Percentiles rank a stretch among this genome's conserved stretches.
phyloP scores from a whole-genome alignment of 2,888 invertebrate genomes.

The Tribolium freemani region DNA sequence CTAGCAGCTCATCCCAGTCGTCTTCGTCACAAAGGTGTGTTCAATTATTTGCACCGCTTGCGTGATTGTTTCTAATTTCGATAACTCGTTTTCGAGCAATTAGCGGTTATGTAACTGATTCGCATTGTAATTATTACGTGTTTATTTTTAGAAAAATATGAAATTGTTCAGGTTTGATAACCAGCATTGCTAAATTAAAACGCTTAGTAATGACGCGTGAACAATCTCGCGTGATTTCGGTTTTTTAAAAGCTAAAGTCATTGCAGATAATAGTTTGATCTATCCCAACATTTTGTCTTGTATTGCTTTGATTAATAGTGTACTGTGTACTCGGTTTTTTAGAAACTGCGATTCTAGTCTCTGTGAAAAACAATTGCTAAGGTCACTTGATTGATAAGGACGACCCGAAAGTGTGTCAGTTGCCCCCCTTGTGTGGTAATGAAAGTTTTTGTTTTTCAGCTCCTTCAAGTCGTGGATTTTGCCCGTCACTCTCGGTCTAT shows the following conservation, averaged over 20 bases:
- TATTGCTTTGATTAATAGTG: not conserved
- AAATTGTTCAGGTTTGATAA: not conserved
- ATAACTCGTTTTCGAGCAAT: not conserved
- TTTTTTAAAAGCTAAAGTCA: not conserved
- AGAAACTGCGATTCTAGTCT: too few relatives aligned
- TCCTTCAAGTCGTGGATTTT: slow-evolving; percentile 75
- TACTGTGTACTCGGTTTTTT: not conserved
- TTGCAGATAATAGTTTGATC: not conserved
- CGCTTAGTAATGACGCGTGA: not conserved
- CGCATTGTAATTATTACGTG: not conserved
- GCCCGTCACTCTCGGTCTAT: slow-evolving; percentile 74
- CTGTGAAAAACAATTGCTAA: not conserved
- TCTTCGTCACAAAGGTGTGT: slow-evolving; percentile 49
- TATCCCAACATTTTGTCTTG: not conserved
- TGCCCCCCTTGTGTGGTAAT: not conserved
- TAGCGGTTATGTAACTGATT: not conserved
- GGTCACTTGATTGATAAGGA: not conserved
- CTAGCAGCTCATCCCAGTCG: slow-evolving; percentile 39
- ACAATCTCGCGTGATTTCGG: not conserved
- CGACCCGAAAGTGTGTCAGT: too few relatives aligned
- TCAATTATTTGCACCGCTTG: too few relatives aligned
- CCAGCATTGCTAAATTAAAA: not conserved
- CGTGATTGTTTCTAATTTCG: not conserved
- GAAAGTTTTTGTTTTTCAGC: slow-evolving; percentile 54
- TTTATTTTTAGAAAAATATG: not conserved